These are phyloP conservation scores for Megaleporinus macrocephalus DNA, from an alignment of 2,113 vertebrate species.

Conservation along the genomic window DNA sequence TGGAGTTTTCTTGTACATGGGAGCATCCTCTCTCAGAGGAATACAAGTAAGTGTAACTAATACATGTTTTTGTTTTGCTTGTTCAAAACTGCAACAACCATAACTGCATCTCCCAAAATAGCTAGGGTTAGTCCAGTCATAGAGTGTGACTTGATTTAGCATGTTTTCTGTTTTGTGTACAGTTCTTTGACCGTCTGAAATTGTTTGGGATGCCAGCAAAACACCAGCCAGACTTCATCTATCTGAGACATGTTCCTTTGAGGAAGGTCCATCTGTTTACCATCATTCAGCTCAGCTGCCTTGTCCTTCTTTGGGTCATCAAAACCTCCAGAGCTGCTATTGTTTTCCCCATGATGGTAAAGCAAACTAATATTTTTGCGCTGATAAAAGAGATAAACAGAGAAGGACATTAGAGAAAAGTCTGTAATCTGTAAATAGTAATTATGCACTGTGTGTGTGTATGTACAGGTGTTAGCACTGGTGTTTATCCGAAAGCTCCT, in stretches of 20 bases:
- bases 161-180: slow-evolving; percentile 24
- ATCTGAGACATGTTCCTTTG: slow-evolving; percentile 94
- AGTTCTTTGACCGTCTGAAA: slow-evolving; percentile 95
- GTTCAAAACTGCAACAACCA: neutral
- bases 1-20: slow-evolving; percentile 99
- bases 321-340: slow-evolving; percentile 96
- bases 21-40: slow-evolving; percentile 95
- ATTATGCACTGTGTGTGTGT: neutral
- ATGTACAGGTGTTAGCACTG: slow-evolving; percentile 89
- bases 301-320: slow-evolving; percentile 95
- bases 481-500: slow-evolving; percentile 97
- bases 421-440: neutral
- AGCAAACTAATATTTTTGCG: neutral
- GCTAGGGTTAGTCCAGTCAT: neutral
- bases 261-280: slow-evolving; percentile 98
- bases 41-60: slow-evolving; percentile 85
- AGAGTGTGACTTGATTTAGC: neutral
- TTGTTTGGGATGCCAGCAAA: slow-evolving; percentile 98
- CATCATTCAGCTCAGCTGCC: slow-evolving; percentile 91
- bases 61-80: neutral
- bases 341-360: slow-evolving; percentile 99
- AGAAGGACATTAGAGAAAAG: neutral
- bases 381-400: neutral
- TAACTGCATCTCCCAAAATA: neutral
- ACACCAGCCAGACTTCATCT: slow-evolving; percentile 99